A percentile compares a stretch with the other conserved stretches of the same genome.
These are phyloP conservation scores for Epinotia ramella DNA, from an alignment of 2,888 invertebrate species.

Conservation along the genomic window DNA sequence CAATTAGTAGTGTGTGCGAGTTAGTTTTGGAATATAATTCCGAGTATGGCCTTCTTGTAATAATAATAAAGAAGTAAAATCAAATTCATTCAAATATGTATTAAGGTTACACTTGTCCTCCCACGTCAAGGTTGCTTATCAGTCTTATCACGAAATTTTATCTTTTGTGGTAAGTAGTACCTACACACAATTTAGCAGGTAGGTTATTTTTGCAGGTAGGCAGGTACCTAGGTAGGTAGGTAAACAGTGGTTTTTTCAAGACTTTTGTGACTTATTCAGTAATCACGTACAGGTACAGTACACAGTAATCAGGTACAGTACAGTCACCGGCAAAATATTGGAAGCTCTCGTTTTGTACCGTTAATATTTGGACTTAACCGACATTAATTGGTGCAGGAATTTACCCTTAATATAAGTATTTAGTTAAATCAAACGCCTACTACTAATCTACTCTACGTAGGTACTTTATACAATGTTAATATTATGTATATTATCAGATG, in stretches of 20 bases:
- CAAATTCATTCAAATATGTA: neutral
- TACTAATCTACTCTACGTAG: no score
- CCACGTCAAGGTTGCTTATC: neutral
- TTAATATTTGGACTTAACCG: no score
- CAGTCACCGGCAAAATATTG: no score
- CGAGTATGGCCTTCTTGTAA: neutral
- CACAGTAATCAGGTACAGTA: no score
- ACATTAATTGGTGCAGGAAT: no score
- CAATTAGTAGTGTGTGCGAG: no score
- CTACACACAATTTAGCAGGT: neutral
- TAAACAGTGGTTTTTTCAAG: neutral
- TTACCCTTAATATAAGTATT: no score
- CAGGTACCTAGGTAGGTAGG: neutral
- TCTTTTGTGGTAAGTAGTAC: neutral
- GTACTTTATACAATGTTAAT: no score
- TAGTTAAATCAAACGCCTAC: no score
- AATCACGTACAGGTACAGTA: neutral
- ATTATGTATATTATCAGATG: no score
- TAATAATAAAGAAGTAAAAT: neutral
- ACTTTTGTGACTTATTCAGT: neutral
- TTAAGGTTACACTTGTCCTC: neutral
- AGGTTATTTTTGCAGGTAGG: neutral
- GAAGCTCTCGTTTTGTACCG: no score
- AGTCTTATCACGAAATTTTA: neutral
- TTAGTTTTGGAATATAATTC: no score